Conservation (phyloP, 2,113 vertebrate species). For the Cygnus buccinator region DNA sequence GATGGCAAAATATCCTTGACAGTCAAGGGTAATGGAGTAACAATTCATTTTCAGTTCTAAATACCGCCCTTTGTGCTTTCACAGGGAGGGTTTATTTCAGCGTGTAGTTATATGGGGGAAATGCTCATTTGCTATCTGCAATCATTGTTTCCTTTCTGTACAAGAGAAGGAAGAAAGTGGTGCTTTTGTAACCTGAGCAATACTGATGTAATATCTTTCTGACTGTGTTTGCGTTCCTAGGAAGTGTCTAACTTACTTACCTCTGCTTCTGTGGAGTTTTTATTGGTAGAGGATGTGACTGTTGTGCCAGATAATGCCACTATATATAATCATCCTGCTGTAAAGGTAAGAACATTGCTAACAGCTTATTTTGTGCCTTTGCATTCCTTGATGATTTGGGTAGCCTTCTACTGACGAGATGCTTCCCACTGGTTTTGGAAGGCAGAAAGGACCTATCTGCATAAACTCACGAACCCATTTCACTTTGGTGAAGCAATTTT, state of each 20-base stretch:
- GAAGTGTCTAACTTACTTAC: slow-evolving; percentile 2
- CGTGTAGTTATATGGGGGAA: neutral
- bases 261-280: slow-evolving; percentile 62
- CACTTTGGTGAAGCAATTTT: neutral
- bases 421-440: neutral
- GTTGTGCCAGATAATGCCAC: slow-evolving; percentile 59
- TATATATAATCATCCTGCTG: slow-evolving; percentile 75
- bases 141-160: neutral
- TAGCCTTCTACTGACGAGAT: neutral
- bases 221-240: neutral
- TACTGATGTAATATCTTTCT: neutral
- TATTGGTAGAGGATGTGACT: slow-evolving; percentile 74
- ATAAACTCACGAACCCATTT: neutral
- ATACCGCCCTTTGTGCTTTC: neutral
- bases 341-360: slow-evolving; percentile 54
- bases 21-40: neutral
- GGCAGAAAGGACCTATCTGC: too few relatives aligned
- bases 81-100: neutral
- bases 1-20: neutral
- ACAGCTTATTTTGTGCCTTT: neutral
- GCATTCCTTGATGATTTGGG: neutral
- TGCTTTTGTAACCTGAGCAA: neutral
- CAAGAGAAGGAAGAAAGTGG: neutral
- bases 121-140: neutral
- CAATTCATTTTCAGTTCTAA: neutral